Evolutionary conservation across 2,888 invertebrate genomes (phyloP).

Genomic region (Polyommatus iphigenia): DNA sequence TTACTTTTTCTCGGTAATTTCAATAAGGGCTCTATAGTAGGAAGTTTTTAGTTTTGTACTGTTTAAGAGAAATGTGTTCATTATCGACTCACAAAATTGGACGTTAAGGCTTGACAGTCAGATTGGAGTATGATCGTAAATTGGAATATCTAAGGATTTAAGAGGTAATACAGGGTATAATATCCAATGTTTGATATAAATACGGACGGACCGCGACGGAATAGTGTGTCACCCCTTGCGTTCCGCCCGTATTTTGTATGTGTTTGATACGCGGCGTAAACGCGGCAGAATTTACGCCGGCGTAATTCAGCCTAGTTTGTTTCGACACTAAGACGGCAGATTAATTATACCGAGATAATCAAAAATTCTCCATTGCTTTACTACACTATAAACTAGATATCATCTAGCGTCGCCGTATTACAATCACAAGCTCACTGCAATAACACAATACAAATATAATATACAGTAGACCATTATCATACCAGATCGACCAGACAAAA

Average conservation of each 20-base stretch:
- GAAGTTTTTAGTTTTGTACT: background rate
- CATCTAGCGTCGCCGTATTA: background rate
- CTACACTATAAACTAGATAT: background rate
- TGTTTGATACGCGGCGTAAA: too few species aligned
- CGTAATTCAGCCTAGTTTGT: too few species aligned
- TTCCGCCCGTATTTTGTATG: too few species aligned
- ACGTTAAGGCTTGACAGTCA: background rate
- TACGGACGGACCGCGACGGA: too few species aligned
- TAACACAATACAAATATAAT: background rate
- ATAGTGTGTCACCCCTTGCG: too few species aligned
- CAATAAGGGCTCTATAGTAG: background rate
- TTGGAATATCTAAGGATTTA: too few species aligned
- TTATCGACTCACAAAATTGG: background rate
- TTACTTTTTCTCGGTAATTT: constrained; percentile 19
- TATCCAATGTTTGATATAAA: too few species aligned
- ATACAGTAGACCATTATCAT: background rate
- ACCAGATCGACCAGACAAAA: background rate
- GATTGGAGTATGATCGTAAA: too few species aligned
- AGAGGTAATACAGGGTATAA: too few species aligned
- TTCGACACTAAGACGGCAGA: background rate
- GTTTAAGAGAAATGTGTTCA: background rate
- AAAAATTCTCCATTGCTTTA: background rate
- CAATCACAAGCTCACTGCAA: background rate
- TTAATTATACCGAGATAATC: background rate
- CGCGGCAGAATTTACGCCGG: too few species aligned